Evolutionary conservation across 2,797 vertebrate species (phyloP), one percentile per base, ranked within the genome.

Genomic region (Novumbra hubbsi): DNA sequence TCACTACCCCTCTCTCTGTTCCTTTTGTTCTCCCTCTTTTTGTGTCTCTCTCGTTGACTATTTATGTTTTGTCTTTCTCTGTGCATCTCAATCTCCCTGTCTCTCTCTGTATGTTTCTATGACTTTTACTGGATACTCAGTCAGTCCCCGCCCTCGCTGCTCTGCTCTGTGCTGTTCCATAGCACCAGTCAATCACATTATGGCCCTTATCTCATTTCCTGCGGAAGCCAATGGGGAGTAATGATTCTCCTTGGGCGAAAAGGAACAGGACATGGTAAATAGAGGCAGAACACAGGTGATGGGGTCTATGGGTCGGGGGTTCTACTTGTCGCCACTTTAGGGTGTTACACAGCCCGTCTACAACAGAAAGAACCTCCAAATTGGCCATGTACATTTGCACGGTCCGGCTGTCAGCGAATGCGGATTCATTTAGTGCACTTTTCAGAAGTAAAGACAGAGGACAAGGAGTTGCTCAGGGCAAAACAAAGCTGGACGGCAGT

Each of bases 181-280:
- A 67, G 16, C 38, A 15, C 65, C 19, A 67, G 82, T 86, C 83
- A 94, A 94, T 94, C 90, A 92, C 91, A 93, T 94, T 93, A 93
- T 88, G 86, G 88, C 83, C 88, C 87, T 92, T 92, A 93, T 93
- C 91, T 92, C 87, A 91, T 93, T 94, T 92, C 87, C 78, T 74
- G 89, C 89, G 82, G 80, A 82, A 85, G 80, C 86, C 82, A 81
- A 80, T 86, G 81, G 81, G 73, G 83, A 9, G 84, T 84, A 88
- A 88, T 83, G 86, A 85, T 90, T 79, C 81, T 70, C 79, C 83
- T 88, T 81, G 74, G 71, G 86, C 84, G 86, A 81, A 81, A 84
- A 86, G 92, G 87, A 88, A 91, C 88, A 85, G 89, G 76, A 76
- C 75, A 81, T 87, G 60, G 77, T 86, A 88, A 90, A 90, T 79